A percentile compares a stretch with the other conserved stretches of the same genome.
These are phyloP conservation scores for Sciurus carolinensis DNA, from an alignment of 2,797 vertebrate species.

Conservation along the genomic window DNA sequence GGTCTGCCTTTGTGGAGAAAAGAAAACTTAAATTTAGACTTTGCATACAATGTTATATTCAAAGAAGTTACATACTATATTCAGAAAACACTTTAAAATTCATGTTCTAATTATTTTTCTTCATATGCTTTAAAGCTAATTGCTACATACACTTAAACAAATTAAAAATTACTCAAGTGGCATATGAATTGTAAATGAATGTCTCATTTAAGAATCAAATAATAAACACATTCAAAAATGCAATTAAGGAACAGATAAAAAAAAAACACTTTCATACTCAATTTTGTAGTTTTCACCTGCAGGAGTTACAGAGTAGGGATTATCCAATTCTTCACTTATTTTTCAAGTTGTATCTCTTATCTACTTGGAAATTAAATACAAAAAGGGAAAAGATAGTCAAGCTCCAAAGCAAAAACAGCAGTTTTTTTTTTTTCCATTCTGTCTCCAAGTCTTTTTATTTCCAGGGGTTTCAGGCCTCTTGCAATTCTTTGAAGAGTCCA, in stretches of 20 bases:
- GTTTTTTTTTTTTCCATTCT: neutral
- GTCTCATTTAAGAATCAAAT: conserved; percentile 48
- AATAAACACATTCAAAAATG: conserved; percentile 11
- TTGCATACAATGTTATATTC: conserved; percentile 48
- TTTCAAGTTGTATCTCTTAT: conserved; percentile 49
- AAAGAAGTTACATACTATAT: conserved; percentile 45
- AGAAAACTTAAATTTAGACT: conserved; percentile 54
- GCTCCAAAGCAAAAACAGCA: conserved; percentile 32
- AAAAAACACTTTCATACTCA: neutral
- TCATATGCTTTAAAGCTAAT: conserved; percentile 23
- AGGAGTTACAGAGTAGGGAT: neutral
- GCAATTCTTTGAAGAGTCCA: neutral
- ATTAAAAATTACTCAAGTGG: conserved; percentile 50
- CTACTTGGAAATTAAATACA: neutral
- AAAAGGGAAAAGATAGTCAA: neutral
- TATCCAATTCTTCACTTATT: neutral
- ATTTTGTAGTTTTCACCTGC: conserved; percentile 15
- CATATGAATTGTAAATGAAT: conserved; percentile 2
- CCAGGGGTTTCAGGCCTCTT: conserved; percentile 28
- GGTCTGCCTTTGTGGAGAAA: neutral
- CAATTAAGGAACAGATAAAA: conserved; percentile 45
- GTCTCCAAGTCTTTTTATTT: conserved; percentile 51
- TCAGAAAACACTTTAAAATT: conserved; percentile 65
- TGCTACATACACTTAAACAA: conserved; percentile 7
- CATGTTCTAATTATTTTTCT: conserved; percentile 48